A percentile compares a stretch with the other conserved stretches of the same genome.
Evolutionary conservation across 2,113 vertebrate genomes (phyloP).

Genomic region (Enhydra lutris): DNA sequence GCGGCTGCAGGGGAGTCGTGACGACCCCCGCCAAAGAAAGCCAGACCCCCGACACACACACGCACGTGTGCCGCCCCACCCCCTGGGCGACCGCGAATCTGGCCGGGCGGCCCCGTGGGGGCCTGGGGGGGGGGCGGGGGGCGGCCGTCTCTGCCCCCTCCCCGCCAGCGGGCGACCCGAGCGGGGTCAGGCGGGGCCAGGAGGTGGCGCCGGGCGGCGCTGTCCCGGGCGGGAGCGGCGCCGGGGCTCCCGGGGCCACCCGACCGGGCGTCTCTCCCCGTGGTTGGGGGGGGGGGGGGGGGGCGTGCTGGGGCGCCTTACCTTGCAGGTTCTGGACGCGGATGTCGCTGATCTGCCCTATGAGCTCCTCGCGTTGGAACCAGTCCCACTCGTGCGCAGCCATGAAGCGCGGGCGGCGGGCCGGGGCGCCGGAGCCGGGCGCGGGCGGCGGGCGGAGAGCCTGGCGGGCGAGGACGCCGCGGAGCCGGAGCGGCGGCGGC

Average conservation of each 20-base stretch:
- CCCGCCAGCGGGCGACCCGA: neutral
- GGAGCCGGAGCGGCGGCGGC: neutral
- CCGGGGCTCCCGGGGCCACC: neutral
- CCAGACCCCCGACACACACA: neutral
- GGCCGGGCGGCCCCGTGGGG: neutral
- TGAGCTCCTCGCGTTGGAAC: slow-evolving; percentile 95
- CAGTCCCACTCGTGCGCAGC: slow-evolving; percentile 92
- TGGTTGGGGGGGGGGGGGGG: too few species aligned
- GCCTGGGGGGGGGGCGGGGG: neutral
- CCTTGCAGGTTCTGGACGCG: slow-evolving; percentile 96
- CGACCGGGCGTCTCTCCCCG: neutral
- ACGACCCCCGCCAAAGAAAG: neutral
- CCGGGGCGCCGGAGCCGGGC: slow-evolving; percentile 38
- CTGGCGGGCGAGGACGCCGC: slow-evolving; percentile 49
- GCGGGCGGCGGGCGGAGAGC: slow-evolving; percentile 20
- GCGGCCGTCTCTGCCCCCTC: neutral
- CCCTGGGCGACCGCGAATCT: neutral
- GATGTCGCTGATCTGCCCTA: slow-evolving; percentile 96
- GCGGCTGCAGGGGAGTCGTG: neutral
- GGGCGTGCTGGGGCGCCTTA: slow-evolving; percentile 67
- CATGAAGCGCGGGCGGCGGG: slow-evolving; percentile 80
- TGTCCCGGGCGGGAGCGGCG: neutral
- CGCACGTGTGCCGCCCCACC: slow-evolving; percentile 1
- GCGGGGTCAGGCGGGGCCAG: neutral
- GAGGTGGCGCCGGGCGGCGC: neutral